Percentiles rank a stretch among this genome's conserved stretches.
Conservation (phyloP, 1,140 invertebrate species). For the Melitaea cinxia region DNA sequence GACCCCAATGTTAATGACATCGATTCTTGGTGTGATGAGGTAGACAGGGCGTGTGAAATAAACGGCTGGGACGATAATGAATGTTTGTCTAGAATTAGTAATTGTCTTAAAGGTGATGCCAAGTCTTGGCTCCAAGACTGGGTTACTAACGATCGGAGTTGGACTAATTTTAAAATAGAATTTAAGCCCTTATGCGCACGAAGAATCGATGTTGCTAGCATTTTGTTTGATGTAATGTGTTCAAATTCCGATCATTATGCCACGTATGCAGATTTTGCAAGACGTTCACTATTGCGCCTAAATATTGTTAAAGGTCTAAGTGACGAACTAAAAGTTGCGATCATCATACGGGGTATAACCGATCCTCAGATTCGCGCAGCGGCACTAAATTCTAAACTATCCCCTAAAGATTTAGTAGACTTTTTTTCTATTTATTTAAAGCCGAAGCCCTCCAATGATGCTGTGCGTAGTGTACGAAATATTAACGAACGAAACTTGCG, state of each 20-base stretch:
- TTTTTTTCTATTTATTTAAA: conserved; percentile 36
- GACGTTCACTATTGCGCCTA: conserved; percentile 30
- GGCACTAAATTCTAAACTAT: conserved; percentile 24
- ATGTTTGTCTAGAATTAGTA: conserved; percentile 26
- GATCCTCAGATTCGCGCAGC: conserved; percentile 30
- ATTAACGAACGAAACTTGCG: background rate
- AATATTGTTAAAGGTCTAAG: conserved; percentile 31
- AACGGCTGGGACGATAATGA: conserved; percentile 32
- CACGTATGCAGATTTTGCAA: conserved; percentile 38
- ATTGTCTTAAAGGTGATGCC: conserved; percentile 32
- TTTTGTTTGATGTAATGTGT: conserved; percentile 32
- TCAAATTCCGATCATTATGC: conserved; percentile 24
- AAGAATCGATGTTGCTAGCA: conserved; percentile 22
- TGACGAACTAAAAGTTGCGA: conserved; percentile 22
- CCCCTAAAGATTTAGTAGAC: conserved; percentile 12
- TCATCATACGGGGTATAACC: conserved; percentile 31
- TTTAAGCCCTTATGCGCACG: conserved; percentile 31
- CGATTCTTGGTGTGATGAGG: conserved; percentile 35
- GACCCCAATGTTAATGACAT: conserved; percentile 15
- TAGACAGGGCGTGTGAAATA: conserved; percentile 7
- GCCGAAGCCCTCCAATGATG: conserved; percentile 8
- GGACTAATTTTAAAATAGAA: conserved; percentile 34
- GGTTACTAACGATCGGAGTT: conserved; percentile 23
- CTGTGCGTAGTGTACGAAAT: background rate
- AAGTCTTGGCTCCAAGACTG: conserved; percentile 25